Evolutionary conservation across 2,797 vertebrate species (phyloP).

Genomic region (Sebastes matsubarae): DNA sequence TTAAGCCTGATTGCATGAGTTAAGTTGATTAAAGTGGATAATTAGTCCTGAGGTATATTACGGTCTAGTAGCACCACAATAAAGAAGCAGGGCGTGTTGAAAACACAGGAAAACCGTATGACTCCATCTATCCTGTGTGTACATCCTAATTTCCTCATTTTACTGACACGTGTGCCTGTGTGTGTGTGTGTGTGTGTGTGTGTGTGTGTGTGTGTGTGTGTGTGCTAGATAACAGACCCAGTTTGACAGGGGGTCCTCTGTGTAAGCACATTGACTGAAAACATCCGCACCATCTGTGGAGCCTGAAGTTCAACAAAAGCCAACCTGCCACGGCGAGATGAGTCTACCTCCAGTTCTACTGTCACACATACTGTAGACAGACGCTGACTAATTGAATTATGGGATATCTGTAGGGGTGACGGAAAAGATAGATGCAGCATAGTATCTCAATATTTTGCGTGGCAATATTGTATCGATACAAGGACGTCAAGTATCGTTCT

Average conservation of each 20-base stretch:
- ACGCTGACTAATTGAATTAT: slow-evolving; percentile 28
- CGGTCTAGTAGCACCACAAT: slow-evolving; percentile 13
- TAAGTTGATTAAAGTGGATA: slow-evolving; percentile 65
- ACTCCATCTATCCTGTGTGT: slow-evolving; percentile 28
- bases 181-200: not conserved
- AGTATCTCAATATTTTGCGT: too few species aligned
- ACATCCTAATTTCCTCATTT: slow-evolving; percentile 44
- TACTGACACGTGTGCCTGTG: slow-evolving; percentile 3
- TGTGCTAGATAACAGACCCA: not conserved
- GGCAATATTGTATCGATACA: too few species aligned
- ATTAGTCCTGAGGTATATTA: slow-evolving; percentile 36
- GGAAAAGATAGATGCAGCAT: too few species aligned
- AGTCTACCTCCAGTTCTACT: not conserved
- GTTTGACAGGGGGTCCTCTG: slow-evolving; percentile 4
- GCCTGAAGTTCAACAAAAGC: slow-evolving; percentile 39
- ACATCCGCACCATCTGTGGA: slow-evolving; percentile 59
- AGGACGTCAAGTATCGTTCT: too few species aligned
- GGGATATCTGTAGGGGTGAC: not conserved
- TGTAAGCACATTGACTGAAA: slow-evolving; percentile 36
- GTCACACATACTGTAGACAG: slow-evolving; percentile 23
- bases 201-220: not conserved
- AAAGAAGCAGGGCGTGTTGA: slow-evolving; percentile 36
- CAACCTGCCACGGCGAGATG: slow-evolving; percentile 12
- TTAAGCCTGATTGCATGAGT: slow-evolving; percentile 56
- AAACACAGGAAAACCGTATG: slow-evolving; percentile 40